Base-by-base conservation (phyloP, 2,888 invertebrate genomes). In the Cerastoderma edule region DNA sequence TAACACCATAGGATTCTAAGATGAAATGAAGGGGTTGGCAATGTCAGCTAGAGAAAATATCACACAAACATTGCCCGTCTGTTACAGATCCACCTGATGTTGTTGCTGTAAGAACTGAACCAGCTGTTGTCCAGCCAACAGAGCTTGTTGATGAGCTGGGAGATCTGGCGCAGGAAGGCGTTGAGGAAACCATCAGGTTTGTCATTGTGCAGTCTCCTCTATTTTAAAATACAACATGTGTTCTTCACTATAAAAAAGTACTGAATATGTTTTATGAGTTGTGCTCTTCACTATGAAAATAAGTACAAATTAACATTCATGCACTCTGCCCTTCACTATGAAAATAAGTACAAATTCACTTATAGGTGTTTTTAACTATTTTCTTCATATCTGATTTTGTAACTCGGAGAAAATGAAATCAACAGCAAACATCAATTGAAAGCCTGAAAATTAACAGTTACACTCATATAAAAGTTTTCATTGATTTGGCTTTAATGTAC, bases 131-230 rank as follows among this genome's bases (percentile, higher is more conserved):
- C 28, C 70, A 66, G 16, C 56, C 74, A 30, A 70, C 67, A 54
- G 86, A 84, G 30, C 56, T 73, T 27, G 67, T 69, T 32, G 89
- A 87, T 64, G 90, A 89, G 30, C 67, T 88, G 22, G 87, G 85
- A 1, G 80, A 81, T 64, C 82, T 90, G 70, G 88, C 88, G 10
- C 85, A 90, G 60, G 90, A 91, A 75, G 89, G 87, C 1, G 83
- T 89, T 0, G 86, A 91, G 57, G 89, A 91, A 68, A 83, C 85
- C 39, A 85, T 89, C 39, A 90, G 90, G 91, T 90, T 75, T 28
- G 8, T 56, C 46, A 8, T 46, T 27, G 27, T 8, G 28, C 10
- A 30, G 24, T 53, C 22, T 16, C n/a, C 13, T 8, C 16, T 10
- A 39, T 39, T 39, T 39, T 39, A 10, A 39, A 10, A 10, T 39